phyloP scores from a whole-genome alignment of 2,888 invertebrate genomes.

The Anthrax anthrax region DNA sequence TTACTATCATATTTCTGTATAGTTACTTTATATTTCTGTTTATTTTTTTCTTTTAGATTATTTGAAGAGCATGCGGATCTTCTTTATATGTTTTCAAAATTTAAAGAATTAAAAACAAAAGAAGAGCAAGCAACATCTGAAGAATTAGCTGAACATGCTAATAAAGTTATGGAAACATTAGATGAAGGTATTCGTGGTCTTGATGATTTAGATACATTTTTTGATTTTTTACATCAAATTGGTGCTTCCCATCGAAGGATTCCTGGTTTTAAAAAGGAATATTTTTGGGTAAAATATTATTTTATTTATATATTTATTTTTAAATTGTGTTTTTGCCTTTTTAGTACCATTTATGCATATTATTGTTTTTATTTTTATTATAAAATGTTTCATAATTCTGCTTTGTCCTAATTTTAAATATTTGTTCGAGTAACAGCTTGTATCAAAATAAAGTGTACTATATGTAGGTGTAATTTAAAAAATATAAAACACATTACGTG shows the following conservation, averaged over 20 bases:
- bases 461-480: too few species aligned
- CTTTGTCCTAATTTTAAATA: too few species aligned
- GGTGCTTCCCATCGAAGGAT: slow-evolving; percentile 72
- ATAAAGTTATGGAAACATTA: slow-evolving; percentile 75
- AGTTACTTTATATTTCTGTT: too few species aligned
- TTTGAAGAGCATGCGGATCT: slow-evolving; percentile 76
- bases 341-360: too few species aligned
- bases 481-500: too few species aligned
- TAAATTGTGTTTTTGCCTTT: too few species aligned
- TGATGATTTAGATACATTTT: slow-evolving; percentile 73
- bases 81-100: slow-evolving; percentile 64
- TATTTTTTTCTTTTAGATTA: slow-evolving; percentile 43
- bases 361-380: too few species aligned
- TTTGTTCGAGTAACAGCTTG: too few species aligned
- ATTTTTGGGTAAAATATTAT: slow-evolving; percentile 60
- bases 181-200: slow-evolving; percentile 79
- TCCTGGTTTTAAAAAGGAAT: slow-evolving; percentile 71
- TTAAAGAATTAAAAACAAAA: slow-evolving; percentile 60
- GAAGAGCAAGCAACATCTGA: slow-evolving; percentile 68
- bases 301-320: too few species aligned
- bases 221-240: slow-evolving; percentile 66
- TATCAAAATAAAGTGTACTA: too few species aligned
- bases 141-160: slow-evolving; percentile 75
- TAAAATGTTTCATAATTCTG: too few species aligned
- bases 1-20: too few species aligned